Conservation (phyloP, 2,888 invertebrate species). For the Cetonia aurata region DNA sequence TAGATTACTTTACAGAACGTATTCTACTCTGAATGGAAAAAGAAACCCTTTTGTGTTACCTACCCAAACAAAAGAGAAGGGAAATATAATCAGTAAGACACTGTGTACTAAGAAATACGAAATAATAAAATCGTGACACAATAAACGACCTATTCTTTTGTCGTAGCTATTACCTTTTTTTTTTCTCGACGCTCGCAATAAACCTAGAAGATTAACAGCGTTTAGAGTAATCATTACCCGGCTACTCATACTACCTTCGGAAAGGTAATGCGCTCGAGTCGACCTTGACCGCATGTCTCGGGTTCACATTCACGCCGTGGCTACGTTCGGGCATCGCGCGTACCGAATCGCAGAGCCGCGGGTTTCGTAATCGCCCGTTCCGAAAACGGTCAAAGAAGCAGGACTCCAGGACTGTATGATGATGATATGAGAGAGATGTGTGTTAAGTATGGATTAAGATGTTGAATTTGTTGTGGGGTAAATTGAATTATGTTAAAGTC, state of each 20-base stretch:
- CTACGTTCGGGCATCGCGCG: background rate
- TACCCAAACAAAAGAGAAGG: too few species aligned
- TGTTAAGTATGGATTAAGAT: background rate
- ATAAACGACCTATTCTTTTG: too few species aligned
- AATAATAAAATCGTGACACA: too few species aligned
- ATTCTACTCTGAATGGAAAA: too few species aligned
- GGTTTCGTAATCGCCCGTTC: slow-evolving; percentile 23
- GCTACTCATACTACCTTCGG: slow-evolving; percentile 34
- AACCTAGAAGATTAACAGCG: slow-evolving; percentile 27
- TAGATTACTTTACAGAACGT: too few species aligned
- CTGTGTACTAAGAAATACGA: too few species aligned
- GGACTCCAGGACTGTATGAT: background rate
- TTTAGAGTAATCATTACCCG: slow-evolving; percentile 25
- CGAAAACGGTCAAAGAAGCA: slow-evolving; percentile 12
- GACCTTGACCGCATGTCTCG: slow-evolving; percentile 38
- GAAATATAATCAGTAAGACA: too few species aligned
- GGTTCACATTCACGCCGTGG: slow-evolving; percentile 30
- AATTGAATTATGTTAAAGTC: too few species aligned
- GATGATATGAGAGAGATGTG: too few species aligned
- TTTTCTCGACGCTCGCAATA: slow-evolving; percentile 11
- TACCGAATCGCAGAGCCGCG: slow-evolving; percentile 11
- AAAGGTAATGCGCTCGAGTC: slow-evolving; percentile 31
- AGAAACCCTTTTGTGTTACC: too few species aligned
- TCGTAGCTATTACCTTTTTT: background rate
- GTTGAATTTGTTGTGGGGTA: too few species aligned